Conservation (phyloP, 2,797 vertebrate genomes). For the Labroides dimidiatus region DNA sequence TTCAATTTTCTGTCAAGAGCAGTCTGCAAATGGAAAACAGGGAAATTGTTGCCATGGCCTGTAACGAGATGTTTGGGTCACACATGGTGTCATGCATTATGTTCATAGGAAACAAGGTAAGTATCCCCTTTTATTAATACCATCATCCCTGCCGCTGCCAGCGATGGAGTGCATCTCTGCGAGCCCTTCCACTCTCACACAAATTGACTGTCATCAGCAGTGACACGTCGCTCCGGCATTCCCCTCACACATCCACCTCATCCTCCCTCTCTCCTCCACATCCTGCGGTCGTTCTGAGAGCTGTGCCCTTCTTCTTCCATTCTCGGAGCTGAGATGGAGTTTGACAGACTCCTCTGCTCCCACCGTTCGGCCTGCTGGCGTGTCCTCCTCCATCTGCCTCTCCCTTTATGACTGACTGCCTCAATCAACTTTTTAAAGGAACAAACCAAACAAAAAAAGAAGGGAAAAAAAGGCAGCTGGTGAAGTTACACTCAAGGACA, state of each 20-base stretch:
- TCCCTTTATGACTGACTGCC: conserved; percentile 30
- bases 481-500: conserved; percentile 61
- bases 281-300: conserved; percentile 52
- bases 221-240: conserved; percentile 64
- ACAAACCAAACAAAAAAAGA: conserved; percentile 5
- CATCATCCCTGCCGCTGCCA: conserved; percentile 43
- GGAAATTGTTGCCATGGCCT: conserved; percentile 22
- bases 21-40: conserved; percentile 21
- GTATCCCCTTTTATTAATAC: conserved; percentile 37
- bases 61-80: conserved; percentile 17
- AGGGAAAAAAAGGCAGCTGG: neutral
- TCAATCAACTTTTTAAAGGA: conserved; percentile 41
- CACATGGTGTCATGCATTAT: conserved; percentile 6
- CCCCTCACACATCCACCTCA: conserved; percentile 50
- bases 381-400: conserved; percentile 44
- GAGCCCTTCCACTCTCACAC: conserved; percentile 55
- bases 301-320: conserved; percentile 51
- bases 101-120: conserved; percentile 39
- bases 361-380: conserved; percentile 36
- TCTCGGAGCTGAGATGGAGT: conserved; percentile 59
- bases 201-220: conserved; percentile 71
- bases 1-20: conserved; percentile 15
- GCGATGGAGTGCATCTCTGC: conserved; percentile 47
- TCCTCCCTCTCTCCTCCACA: conserved; percentile 23
- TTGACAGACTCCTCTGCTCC: conserved; percentile 68